A percentile compares a stretch with the other conserved stretches of the same genome.
Evolutionary conservation across 2,797 vertebrate species (phyloP).

Genomic region (Centropyge bicolor): DNA sequence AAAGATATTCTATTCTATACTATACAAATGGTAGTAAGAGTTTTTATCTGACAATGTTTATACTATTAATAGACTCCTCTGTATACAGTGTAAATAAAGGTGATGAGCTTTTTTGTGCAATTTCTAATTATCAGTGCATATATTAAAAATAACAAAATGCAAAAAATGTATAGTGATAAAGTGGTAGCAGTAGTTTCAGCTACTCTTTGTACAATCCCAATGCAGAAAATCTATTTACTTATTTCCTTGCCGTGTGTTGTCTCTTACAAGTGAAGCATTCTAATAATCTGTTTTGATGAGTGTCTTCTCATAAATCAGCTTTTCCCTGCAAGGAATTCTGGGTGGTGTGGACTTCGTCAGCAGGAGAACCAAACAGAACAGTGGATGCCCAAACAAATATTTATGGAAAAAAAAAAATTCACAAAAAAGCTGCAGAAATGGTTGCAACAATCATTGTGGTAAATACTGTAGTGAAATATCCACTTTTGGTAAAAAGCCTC

Average conservation of each 20-base stretch:
- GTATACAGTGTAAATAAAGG: too few species aligned
- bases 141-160: too few species aligned
- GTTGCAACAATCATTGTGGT: background rate
- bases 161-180: too few species aligned
- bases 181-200: too few species aligned
- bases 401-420: background rate
- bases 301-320: background rate
- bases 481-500: background rate
- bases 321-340: background rate
- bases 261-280: background rate
- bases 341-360: background rate
- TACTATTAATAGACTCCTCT: too few species aligned
- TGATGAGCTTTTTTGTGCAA: too few species aligned
- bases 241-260: background rate
- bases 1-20: too few species aligned
- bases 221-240: background rate
- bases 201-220: too few species aligned
- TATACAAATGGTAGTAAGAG: too few species aligned
- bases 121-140: too few species aligned
- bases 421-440: background rate
- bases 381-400: background rate
- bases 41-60: too few species aligned
- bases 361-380: constrained; percentile 25
- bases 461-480: background rate
- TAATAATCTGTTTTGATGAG: background rate